A percentile compares a stretch with the other conserved stretches of the same genome.
Evolutionary conservation across 2,888 invertebrate species (phyloP).

Genomic region (Linnaemya tessellans): DNA sequence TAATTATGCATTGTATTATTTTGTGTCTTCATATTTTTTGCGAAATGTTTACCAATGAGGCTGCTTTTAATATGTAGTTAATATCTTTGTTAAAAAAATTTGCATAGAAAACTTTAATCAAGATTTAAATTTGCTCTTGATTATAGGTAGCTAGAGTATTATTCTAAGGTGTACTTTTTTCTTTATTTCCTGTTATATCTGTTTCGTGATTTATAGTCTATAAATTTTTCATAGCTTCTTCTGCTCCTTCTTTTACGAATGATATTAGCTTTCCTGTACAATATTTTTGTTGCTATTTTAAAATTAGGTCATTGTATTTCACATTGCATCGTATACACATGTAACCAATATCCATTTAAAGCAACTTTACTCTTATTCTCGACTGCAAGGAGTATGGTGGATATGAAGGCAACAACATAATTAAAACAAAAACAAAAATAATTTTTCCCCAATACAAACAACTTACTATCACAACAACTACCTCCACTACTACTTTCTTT

Average conservation of each 20-base stretch:
- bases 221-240: constrained; percentile 16
- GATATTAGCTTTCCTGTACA: constrained; percentile 42
- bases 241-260: constrained; percentile 27
- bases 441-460: constrained; percentile 37
- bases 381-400: constrained; percentile 40
- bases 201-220: constrained; percentile 8
- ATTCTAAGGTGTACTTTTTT: constrained; percentile 18
- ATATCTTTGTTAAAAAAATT: constrained; percentile 38
- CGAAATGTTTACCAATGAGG: constrained; percentile 34
- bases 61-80: constrained; percentile 10
- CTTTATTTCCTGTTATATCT: constrained; percentile 41
- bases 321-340: constrained; percentile 24
- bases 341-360: constrained; percentile 40
- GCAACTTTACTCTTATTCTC: constrained; percentile 42
- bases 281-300: constrained; percentile 39
- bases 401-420: constrained; percentile 24
- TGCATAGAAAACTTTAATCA: constrained; percentile 21
- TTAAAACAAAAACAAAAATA: constrained; percentile 37
- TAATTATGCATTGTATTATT: constrained; percentile 50
- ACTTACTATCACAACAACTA: constrained; percentile 28
- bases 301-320: constrained; percentile 70
- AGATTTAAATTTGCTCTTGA: constrained; percentile 33
- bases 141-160: constrained; percentile 1
- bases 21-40: constrained; percentile 19
- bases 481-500: constrained; percentile 66